phyloP scores from a whole-genome alignment of 2,113 vertebrate genomes.

The Mionectes macconnelli region DNA sequence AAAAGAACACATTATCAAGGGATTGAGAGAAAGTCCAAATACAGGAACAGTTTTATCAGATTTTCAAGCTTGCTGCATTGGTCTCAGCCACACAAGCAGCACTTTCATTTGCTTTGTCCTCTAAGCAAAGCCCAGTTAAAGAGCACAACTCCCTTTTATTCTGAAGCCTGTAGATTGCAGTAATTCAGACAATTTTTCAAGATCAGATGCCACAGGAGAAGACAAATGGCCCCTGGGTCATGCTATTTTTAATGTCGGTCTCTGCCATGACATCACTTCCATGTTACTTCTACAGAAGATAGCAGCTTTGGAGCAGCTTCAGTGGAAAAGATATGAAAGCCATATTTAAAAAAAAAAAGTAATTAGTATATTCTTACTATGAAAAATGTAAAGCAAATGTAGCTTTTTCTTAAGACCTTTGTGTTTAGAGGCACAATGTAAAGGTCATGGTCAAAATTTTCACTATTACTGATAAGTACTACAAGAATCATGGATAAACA shows the following conservation, averaged over 20 bases:
- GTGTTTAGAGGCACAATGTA: not conserved
- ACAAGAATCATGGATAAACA: not conserved
- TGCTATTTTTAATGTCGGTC: slow-evolving; percentile 14
- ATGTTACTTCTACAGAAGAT: not conserved
- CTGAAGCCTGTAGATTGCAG: not conserved
- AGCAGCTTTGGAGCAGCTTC: not conserved
- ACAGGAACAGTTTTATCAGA: not conserved
- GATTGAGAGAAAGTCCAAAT: not conserved
- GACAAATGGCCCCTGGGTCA: not conserved
- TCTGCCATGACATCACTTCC: not conserved
- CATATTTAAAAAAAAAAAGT: not conserved
- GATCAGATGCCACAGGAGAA: not conserved
- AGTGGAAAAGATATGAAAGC: not conserved
- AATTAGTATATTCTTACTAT: not conserved
- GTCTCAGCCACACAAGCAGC: not conserved
- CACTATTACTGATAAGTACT: not conserved
- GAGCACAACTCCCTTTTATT: slow-evolving; percentile 3
- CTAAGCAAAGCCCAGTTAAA: not conserved
- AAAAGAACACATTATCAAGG: not conserved
- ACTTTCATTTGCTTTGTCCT: not conserved
- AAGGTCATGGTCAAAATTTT: not conserved
- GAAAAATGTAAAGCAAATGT: not conserved
- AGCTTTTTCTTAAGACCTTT: not conserved
- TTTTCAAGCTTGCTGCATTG: not conserved
- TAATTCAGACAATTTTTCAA: slow-evolving; percentile 33